Evolutionary conservation across 2,113 vertebrate genomes (phyloP), one percentile per base, ranked within the genome.

Genomic region (Oryzias melastigma): DNA sequence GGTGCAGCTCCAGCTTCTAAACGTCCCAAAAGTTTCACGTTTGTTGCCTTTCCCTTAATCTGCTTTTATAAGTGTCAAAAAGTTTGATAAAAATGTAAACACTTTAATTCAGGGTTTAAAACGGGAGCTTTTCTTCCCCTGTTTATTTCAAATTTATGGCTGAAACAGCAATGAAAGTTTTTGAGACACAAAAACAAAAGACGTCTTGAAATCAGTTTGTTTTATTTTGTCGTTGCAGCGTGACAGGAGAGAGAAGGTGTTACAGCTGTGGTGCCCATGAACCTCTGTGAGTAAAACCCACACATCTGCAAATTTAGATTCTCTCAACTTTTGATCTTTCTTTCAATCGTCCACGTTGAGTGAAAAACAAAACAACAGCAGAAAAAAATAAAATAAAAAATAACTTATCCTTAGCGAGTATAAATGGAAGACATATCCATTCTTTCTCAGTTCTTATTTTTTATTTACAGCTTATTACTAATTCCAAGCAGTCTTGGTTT

Each of bases 381-480:
- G 2, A 35, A 68, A 47, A 71, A 54, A 58, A 65, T 58, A 49
- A 58, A 58, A 52, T 35, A 18, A 19, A 47, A 62, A 77, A 72
- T 59, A 69, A 75, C 62, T 47, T 84, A 81, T 78, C 83, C 89
- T 94, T 93, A 92, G 91, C 86, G 94, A 93, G 91, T 89, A 91
- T 86, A 93, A 87, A 91, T 88, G 80, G 93, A 35, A 91, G 80
- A 94, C 92, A n/a, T 93, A 92, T 92, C 92, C 91, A 91, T 92
- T 86, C 90, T 89, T 91, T 92, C 91, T 93, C 93, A 92, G 88
- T 94, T 91, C 89, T 90, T 83, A 90, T 95, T 92, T 95, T 91
- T 93, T 93, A 94, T 91, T 93, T 93, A 94, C 93, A 94, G 92
- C 92, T 89, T 91, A 89, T 90, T 91, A 90, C 90, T 93, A 89